Percentiles rank a stretch among this genome's conserved stretches.
Conservation (phyloP, 2,888 invertebrate species). For the Dryadula phaetusa region DNA sequence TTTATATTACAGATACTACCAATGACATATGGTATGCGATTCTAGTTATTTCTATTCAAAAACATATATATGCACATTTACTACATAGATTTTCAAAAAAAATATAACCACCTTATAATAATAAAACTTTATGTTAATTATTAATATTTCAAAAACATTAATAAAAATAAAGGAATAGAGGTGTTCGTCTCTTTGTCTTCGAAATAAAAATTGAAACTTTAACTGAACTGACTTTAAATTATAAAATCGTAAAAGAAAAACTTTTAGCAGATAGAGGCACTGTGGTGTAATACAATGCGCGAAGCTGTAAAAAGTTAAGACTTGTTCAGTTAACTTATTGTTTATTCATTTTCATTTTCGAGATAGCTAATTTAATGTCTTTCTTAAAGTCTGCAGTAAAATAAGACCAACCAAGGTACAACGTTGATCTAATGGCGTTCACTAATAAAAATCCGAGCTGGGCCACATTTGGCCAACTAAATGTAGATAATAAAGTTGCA, state of each 20-base stretch:
- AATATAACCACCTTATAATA: too few species aligned
- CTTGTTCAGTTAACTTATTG: slow-evolving; percentile 72
- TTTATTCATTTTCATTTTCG: slow-evolving; percentile 77
- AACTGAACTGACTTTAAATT: neutral
- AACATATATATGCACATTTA: too few species aligned
- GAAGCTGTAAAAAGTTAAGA: slow-evolving; percentile 68
- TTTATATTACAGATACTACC: too few species aligned
- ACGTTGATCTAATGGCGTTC: neutral
- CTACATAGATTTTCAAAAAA: too few species aligned
- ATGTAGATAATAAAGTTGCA: slow-evolving; percentile 35
- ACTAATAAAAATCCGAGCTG: neutral
- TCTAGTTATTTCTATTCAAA: too few species aligned
- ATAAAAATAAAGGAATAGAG: too few species aligned
- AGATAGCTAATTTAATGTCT: slow-evolving; percentile 62
- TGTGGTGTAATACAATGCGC: slow-evolving; percentile 54
- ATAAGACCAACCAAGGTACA: slow-evolving; percentile 52
- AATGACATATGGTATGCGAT: too few species aligned
- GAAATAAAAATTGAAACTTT: neutral
- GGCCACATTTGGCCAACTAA: slow-evolving; percentile 8
- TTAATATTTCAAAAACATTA: too few species aligned
- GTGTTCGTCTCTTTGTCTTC: neutral
- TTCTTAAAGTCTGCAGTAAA: slow-evolving; percentile 55
- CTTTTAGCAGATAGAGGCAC: neutral
- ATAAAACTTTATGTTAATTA: too few species aligned
- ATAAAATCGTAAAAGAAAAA: neutral